Evolutionary conservation across 2,888 invertebrate genomes (phyloP), one percentile per base, ranked within the genome.

Genomic region (Temnothorax ravouxi): DNA sequence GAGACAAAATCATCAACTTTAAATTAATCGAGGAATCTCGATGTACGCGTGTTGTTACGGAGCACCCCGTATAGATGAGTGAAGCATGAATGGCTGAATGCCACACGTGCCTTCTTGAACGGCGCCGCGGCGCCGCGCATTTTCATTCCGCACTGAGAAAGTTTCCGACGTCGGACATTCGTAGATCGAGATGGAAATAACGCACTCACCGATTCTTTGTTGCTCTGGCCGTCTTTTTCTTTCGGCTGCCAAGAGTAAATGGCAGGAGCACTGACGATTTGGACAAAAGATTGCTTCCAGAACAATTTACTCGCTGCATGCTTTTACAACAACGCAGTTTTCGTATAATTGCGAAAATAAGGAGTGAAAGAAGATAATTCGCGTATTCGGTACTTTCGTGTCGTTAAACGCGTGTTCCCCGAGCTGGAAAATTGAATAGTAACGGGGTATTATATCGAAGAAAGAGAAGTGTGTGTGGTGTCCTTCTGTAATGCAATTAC

Each of bases 141-240:
- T 81, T 81, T 50, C 62, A 81, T 75, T 74, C 61, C 74, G 41
- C n/a, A 13, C 71, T 72, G 80, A 81, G 80, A 81, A 81, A 81
- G 80, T 81, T 62, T 29, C 38, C 50, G 38, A 50, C 29, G 15
- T 41, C 52, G 25, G 25, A 13, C 21, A 52, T 76, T 64, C 52
- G 64, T 13, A 52, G 52, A 76, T 64, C 8, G 52, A 66, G 50
- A 76, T 47, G 64, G 62, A 38, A 64, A 41, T n/a, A n/a, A n/a
- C 25, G 44, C 18, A 4, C 21, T 38, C 38, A 8, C 52, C 52
- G 76, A 52, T 54, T 66, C 52, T 76, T 66, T 54, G 52, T 54
- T 52, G 21, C 25, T 34, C 5, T 38, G 50, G 50, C 62, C 62
- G 52, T 76, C 38, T 52, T 75, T 62, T 41, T n/a, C 3, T 41